A percentile compares a stretch with the other conserved stretches of the same genome.
These are phyloP conservation scores for Petrocephalus zakoni DNA, from an alignment of 2,113 vertebrate genomes.

Conservation along the genomic window DNA sequence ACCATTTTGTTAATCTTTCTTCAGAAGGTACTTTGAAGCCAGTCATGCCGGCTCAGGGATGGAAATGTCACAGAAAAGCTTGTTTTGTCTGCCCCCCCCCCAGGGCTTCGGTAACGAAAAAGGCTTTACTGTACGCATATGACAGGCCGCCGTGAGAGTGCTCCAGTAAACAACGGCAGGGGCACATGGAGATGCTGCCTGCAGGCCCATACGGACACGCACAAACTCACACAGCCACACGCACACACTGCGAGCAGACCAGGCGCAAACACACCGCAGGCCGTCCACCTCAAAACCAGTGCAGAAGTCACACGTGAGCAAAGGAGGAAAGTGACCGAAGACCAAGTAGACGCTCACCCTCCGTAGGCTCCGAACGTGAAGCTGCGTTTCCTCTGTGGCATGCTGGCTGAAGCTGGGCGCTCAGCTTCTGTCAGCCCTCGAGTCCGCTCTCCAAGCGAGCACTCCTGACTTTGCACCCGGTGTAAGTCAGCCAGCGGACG, in stretches of 20 bases:
- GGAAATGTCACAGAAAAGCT: not conserved
- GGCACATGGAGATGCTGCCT: not conserved
- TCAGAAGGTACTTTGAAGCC: not conserved
- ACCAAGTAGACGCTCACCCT: conserved; percentile 50
- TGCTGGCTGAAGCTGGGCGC: conserved; percentile 38
- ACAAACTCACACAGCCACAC: not conserved
- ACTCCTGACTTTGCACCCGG: not conserved
- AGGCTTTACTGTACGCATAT: not conserved
- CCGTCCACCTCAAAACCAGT: not conserved
- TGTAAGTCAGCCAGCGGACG: not conserved
- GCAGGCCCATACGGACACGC: not conserved
- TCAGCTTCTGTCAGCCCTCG: not conserved
- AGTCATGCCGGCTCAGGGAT: not conserved
- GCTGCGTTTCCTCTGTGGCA: conserved; percentile 66
- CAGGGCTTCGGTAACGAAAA: not conserved
- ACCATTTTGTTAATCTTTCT: not conserved
- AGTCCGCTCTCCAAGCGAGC: not conserved
- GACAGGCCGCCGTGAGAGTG: not conserved
- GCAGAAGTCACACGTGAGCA: not conserved
- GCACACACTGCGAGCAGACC: not conserved
- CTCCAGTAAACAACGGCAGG: not conserved
- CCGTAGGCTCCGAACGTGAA: conserved; percentile 67
- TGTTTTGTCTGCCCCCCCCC: not conserved
- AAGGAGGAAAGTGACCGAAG: not conserved
- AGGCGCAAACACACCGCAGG: not conserved